Evolutionary conservation across 2,888 invertebrate species (phyloP).

Genomic region (Chrysopilus asiliformis): DNA sequence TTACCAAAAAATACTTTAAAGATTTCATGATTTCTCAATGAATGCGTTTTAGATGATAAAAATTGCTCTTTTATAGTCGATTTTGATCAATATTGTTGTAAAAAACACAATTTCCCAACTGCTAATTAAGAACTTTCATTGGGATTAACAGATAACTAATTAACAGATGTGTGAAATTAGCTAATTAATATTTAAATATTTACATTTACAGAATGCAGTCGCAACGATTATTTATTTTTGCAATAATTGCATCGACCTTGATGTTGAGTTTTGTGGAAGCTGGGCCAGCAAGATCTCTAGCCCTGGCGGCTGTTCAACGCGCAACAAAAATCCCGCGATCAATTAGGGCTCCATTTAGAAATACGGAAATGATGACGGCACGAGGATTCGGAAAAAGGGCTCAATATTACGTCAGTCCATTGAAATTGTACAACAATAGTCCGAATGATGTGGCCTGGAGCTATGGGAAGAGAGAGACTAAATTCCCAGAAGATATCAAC

Average conservation of each 20-base stretch:
- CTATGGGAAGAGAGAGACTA: constrained; percentile 7
- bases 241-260: constrained; percentile 13
- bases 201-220: constrained; percentile 15
- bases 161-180: not conserved
- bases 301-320: constrained; percentile 11
- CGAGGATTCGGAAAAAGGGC: constrained; percentile 24
- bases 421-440: not conserved
- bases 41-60: too few species aligned
- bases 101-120: too few species aligned
- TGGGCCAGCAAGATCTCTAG: constrained; percentile 18
- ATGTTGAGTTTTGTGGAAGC: constrained; percentile 15
- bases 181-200: not conserved
- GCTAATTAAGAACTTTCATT: too few species aligned
- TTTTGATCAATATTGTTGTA: too few species aligned
- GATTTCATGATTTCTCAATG: not conserved
- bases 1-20: too few species aligned
- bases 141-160: too few species aligned
- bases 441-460: not conserved
- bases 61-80: too few species aligned
- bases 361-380: constrained; percentile 21
- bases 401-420: not conserved
- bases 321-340: constrained; percentile 18
- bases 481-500: constrained; percentile 6
- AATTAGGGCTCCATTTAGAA: constrained; percentile 21
- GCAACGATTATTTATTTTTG: constrained; percentile 11